Base-by-base conservation (phyloP, 2,797 vertebrate genomes). In the Aphelocoma californica region DNA sequence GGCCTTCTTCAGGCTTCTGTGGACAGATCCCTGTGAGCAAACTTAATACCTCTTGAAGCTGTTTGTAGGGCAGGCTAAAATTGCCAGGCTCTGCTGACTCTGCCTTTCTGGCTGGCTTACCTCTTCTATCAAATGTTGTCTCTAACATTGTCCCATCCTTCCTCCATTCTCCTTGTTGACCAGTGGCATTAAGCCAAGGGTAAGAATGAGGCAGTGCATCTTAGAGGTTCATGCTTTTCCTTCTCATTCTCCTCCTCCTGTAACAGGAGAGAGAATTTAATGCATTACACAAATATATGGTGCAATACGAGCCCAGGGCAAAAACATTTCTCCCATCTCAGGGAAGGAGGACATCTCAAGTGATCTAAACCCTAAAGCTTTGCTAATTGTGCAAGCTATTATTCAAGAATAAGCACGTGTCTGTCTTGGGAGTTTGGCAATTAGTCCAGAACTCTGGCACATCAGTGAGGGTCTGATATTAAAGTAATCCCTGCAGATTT, bases 271-370 rank as follows among this genome's bases (percentile, higher is more conserved):
- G n/a, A 34, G 45, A 66, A 40, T 48, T 85, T 19, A 53, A 19
- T 32, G 21, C 38, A 6, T 61, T 71, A 14, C 45, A 47, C 18
- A 61, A 79, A 51, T 19, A 1, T 2, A 4, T 36, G n/a, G 64
- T 61, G 71, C 60, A 77, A 34, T 50, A 7, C 1, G 5, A 87
- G 50, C 54, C 70, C 18, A 34, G 47, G 50, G 42, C 60, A 80
- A 61, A 89, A 57, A 7, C 0, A 1, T 38, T 86, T 65, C 34
- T 84, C 20, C 3, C 0, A 0, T 56, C 31, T 26, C 2, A 1
- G 24, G 34, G 61, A 71, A 60, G 42, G 29, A 88, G 48, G 9
- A 12, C 9, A 13, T 77, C 36, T 80, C 81, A 48, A 25, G 6
- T 53, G 69, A 90, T 48, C 42, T 38, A 83, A 91, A 72, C 61